Evolutionary conservation across 30 jellyfish, hydroid and myxozoan species (phyloP).

Genomic region (Phacellophora camtschatica): DNA sequence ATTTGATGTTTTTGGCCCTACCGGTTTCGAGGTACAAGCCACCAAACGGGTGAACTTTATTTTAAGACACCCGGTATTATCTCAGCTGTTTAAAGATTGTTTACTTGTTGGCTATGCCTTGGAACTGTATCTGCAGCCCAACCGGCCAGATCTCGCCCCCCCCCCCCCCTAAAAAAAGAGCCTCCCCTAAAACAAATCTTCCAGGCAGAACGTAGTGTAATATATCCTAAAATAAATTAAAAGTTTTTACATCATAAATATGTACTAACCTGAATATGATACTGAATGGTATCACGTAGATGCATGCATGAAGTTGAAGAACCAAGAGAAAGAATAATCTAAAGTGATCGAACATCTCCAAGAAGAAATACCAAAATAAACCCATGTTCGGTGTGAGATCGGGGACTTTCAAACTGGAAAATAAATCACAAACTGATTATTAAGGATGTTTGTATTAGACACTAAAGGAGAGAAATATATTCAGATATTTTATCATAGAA

Average conservation of each 20-base stretch:
- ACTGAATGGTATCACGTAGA: constrained; percentile 73
- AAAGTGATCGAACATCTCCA: constrained; percentile 98
- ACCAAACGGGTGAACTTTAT: too few relatives aligned
- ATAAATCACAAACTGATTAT: background rate
- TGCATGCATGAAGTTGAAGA: constrained; percentile 73
- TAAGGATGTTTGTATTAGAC: background rate
- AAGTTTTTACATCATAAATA: too few relatives aligned
- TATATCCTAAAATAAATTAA: background rate
- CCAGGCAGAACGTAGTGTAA: background rate
- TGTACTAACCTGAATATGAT: constrained; percentile 86
- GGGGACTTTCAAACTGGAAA: constrained; percentile 70
- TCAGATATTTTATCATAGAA: too few relatives aligned
- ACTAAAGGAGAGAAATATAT: too few relatives aligned
- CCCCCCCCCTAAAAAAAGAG: too few relatives aligned
- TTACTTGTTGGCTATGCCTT: too few relatives aligned
- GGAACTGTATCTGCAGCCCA: too few relatives aligned
- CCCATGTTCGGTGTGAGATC: constrained; percentile 98
- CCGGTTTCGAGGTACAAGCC: too few relatives aligned
- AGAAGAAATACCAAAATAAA: constrained; percentile 93
- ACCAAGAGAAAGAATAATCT: constrained; percentile 83
- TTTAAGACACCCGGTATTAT: too few relatives aligned
- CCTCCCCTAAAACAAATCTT: background rate
- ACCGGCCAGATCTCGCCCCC: too few relatives aligned
- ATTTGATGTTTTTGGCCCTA: too few relatives aligned
- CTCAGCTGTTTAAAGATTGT: too few relatives aligned